Conservation (phyloP, 2,797 vertebrate genomes). For the Lagocephalus sceleratus region DNA sequence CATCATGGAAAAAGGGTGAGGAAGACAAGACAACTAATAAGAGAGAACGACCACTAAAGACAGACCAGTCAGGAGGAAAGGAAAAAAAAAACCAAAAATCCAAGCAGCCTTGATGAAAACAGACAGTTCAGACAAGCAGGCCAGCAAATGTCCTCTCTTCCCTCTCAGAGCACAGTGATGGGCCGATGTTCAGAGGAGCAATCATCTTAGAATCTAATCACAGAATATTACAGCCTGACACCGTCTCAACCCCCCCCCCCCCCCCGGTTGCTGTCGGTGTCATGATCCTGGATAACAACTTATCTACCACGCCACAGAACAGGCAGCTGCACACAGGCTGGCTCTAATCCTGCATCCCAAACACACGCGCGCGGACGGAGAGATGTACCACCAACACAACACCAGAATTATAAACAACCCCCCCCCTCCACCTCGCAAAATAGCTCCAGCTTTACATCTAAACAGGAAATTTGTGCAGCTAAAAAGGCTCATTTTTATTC, state of each 20-base stretch:
- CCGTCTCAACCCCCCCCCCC: conserved; percentile 9
- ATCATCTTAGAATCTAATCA: conserved; percentile 52
- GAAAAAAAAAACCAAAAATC: conserved; percentile 2
- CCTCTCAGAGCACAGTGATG: conserved; percentile 13
- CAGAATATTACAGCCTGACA: conserved; percentile 31
- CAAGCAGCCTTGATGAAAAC: conserved; percentile 28
- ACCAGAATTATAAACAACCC: conserved; percentile 39
- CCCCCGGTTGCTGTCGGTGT: conserved; percentile 24
- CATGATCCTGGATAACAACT: conserved; percentile 41
- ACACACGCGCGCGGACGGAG: conserved; percentile 21
- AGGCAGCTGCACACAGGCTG: conserved; percentile 12
- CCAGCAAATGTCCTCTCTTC: conserved; percentile 11
- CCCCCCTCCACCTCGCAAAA: conserved; percentile 12
- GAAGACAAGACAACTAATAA: conserved; percentile 23
- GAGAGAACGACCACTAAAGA: conserved; percentile 11
- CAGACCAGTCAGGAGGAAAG: conserved; percentile 1
- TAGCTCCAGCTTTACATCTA: conserved; percentile 14
- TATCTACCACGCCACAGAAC: conserved; percentile 32
- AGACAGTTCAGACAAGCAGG: conserved; percentile 25
- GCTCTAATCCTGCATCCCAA: conserved; percentile 31
- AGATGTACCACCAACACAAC: conserved; percentile 15
- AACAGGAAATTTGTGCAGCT: conserved; percentile 1
- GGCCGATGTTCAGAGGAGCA: conserved; percentile 31
- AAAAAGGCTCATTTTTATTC: conserved; percentile 28
- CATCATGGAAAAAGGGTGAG: conserved; percentile 4